Evolutionary conservation across 2,113 vertebrate genomes (phyloP).

Genomic region (Triplophysa siluroides): DNA sequence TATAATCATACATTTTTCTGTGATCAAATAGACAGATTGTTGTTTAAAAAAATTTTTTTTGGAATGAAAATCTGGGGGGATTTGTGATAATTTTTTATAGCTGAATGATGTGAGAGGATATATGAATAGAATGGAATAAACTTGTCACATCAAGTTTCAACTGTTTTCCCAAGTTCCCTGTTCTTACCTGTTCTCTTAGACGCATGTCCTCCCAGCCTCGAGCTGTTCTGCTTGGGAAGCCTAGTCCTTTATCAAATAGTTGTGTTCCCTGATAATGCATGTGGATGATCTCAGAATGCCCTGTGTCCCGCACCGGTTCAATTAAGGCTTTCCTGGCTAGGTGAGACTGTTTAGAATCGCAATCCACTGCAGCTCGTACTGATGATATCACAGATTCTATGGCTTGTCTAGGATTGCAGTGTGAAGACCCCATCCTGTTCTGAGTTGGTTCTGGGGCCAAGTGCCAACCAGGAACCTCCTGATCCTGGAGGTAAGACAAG

Average conservation of each 20-base stretch:
- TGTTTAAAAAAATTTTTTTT: too few species aligned
- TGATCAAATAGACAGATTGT: too few species aligned
- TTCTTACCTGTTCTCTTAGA: slow-evolving; percentile 74
- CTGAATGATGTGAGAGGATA: too few species aligned
- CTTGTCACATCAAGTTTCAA: background rate
- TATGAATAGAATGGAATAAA: too few species aligned
- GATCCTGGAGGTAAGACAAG: slow-evolving; percentile 79
- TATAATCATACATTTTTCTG: too few species aligned
- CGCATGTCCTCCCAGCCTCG: slow-evolving; percentile 72
- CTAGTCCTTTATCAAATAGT: slow-evolving; percentile 78
- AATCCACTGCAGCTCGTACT: slow-evolving; percentile 65
- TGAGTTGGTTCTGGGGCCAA: slow-evolving; percentile 68
- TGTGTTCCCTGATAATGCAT: slow-evolving; percentile 78
- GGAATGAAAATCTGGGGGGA: too few species aligned
- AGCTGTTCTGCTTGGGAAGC: slow-evolving; percentile 74
- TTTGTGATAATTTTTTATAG: too few species aligned
- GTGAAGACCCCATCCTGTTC: slow-evolving; percentile 69
- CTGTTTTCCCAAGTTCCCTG: background rate
- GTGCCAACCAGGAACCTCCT: slow-evolving; percentile 71
- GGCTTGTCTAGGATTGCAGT: slow-evolving; percentile 67
- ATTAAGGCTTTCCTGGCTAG: slow-evolving; percentile 74
- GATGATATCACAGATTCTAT: slow-evolving; percentile 72
- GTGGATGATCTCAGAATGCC: slow-evolving; percentile 75
- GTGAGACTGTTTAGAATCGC: slow-evolving; percentile 61
- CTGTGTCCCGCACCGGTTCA: slow-evolving; percentile 77